phyloP scores from a whole-genome alignment of 2,113 vertebrate species.

The Nipponia nippon region DNA sequence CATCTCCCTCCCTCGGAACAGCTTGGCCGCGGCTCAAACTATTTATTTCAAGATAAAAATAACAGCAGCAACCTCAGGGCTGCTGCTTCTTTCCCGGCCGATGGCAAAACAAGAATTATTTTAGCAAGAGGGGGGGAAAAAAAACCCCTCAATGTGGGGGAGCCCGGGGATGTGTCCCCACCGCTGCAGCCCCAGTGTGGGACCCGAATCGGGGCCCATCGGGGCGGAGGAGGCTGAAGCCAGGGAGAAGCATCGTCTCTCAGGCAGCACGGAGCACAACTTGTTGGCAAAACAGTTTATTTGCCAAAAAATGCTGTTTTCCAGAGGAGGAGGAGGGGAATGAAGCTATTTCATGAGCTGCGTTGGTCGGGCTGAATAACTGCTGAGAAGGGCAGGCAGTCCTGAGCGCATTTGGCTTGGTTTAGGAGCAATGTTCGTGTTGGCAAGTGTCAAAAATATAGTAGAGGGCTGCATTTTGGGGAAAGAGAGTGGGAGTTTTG shows the following conservation, averaged over 20 bases:
- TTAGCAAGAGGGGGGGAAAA: rapidly evolving
- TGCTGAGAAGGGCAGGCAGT: not conserved
- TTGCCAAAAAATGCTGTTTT: conserved; percentile 27
- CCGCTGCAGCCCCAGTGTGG: not conserved
- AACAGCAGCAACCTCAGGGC: conserved; percentile 15
- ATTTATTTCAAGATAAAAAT: conserved; percentile 39
- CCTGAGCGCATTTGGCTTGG: not conserved
- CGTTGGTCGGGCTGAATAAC: not conserved
- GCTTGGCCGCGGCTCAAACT: conserved; percentile 1
- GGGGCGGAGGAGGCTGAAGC: not conserved
- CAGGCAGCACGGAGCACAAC: not conserved
- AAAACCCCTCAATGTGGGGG: not conserved
- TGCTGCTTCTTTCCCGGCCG: not conserved
- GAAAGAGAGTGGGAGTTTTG: not conserved
- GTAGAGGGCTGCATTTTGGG: not conserved
- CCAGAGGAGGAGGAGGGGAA: not conserved
- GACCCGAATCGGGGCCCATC: rapidly evolving
- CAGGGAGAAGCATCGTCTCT: not conserved
- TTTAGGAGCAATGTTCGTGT: not conserved
- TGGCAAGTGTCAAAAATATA: not conserved
- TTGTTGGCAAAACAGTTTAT: conserved; percentile 49
- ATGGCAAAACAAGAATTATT: not conserved
- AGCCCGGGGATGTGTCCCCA: rapidly evolving
- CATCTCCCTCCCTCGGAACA: not conserved
- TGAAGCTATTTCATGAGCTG: not conserved